Base-by-base conservation (phyloP, 1,140 invertebrate genomes). In the Bicyclus anynana region DNA sequence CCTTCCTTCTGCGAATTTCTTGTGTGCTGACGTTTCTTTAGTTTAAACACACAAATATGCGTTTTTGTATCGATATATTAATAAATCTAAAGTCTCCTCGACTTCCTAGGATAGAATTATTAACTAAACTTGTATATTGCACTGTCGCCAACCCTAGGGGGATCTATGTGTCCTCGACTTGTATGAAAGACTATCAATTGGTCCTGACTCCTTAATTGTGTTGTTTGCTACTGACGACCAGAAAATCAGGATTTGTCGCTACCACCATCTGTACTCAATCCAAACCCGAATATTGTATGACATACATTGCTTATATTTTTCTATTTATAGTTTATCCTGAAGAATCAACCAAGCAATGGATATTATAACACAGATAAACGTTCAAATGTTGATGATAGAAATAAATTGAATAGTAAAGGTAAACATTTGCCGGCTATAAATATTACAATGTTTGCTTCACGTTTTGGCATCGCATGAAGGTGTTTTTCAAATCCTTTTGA, bases 141-240 rank as follows among this genome's bases (percentile, higher is more conserved):
- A 23, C 0, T 33, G 7, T 7, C 10, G 29, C 3, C 29, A 33
- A 33, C 29, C 29, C 29, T 33, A 33, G 1, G 1, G 12, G 7
- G 3, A 12, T 2, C 40, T 20, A 0, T 17, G 7, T 23, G 20
- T 49, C 27, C 6, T 0, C 17, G 18, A 20, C 40, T 52, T n/a
- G 59, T 51, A 52, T 67, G 62, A 53, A 53, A 54, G 12, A 44
- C 17, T 51, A 56, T 57, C 65, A 69, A 69, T 69, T 69, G 60
- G 60, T 38, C 40, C 27, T 46, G 40, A 47, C 12, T 37, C 50
- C 62, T 62, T 74, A 74, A 74, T 74, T 69, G 62, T 65, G 48
- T 74, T 74, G 72, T 74, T 74, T 74, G 69, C 65, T 60, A 63
- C 56, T 56, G 37, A 48, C 56, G 49, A 69, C 46, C 67, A 54